These are phyloP conservation scores for Apistogramma diplotaenia DNA, from an alignment of 2,113 vertebrate species.

Conservation along the genomic window DNA sequence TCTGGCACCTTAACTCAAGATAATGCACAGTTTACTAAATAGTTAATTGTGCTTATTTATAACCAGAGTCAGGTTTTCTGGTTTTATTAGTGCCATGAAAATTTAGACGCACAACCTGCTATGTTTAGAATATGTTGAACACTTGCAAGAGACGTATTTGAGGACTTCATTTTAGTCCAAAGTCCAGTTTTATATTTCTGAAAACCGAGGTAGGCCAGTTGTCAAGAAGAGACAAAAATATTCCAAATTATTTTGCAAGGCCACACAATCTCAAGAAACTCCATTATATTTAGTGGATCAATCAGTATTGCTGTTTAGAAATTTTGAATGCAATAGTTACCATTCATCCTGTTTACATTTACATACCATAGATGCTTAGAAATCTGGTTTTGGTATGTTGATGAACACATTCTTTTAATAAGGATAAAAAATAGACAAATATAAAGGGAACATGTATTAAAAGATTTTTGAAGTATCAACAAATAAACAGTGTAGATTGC, in stretches of 20 bases:
- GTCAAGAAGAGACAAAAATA: no score
- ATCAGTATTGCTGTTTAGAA: neutral
- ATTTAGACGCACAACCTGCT: no score
- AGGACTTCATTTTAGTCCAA: no score
- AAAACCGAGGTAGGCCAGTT: neutral
- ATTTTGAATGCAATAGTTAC: neutral
- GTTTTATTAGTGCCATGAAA: no score
- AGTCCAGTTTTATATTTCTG: neutral
- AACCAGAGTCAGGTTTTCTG: no score
- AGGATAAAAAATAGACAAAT: neutral
- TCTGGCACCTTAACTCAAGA: constrained; percentile 31
- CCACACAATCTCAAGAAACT: rapidly evolving
- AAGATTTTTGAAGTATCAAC: neutral
- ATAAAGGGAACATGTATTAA: neutral
- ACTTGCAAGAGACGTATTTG: no score
- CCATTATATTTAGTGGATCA: neutral
- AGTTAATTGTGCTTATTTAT: constrained; percentile 21
- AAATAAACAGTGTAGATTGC: no score
- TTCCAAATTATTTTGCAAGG: neutral
- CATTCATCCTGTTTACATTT: no score
- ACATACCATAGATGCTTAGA: no score
- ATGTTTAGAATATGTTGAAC: no score
- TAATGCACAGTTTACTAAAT: constrained; percentile 35
- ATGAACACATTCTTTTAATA: neutral
- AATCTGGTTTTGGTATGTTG: no score